Evolutionary conservation across 2,888 invertebrate species (phyloP).

Genomic region (Mycogona germanica): DNA sequence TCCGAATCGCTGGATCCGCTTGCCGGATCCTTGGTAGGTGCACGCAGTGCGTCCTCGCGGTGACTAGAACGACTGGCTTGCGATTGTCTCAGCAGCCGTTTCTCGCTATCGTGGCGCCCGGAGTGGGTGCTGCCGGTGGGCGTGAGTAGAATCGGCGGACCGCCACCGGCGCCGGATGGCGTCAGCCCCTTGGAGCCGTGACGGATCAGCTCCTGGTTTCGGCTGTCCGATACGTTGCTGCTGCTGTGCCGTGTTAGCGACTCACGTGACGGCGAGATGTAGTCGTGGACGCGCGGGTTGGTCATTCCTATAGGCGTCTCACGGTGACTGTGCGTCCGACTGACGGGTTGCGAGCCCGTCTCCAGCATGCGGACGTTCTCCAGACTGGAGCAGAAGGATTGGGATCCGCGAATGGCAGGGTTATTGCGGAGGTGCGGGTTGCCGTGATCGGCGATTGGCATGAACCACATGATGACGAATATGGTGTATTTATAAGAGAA

Average conservation of each 20-base stretch:
- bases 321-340: conserved; percentile 1
- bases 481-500: too few relatives aligned
- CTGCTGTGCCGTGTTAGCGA: too few relatives aligned
- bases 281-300: background rate
- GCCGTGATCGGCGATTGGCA: background rate
- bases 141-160: too few relatives aligned
- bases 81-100: background rate
- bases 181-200: too few relatives aligned
- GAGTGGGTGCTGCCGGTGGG: background rate
- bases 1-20: too few relatives aligned
- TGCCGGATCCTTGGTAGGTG: too few relatives aligned
- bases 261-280: background rate
- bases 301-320: background rate
- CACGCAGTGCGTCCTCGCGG: background rate
- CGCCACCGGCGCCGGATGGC: too few relatives aligned
- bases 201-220: too few relatives aligned
- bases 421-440: background rate
- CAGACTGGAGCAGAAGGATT: background rate
- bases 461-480: too few relatives aligned
- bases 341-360: background rate
- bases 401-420: background rate
- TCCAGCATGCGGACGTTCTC: conserved; percentile 8
- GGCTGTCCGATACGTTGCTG: too few relatives aligned
- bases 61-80: too few relatives aligned
- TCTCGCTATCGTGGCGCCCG: background rate